Percentiles rank a stretch among this genome's conserved stretches.
These are phyloP conservation scores for Megamerina dolium DNA, from an alignment of 2,888 invertebrate species.

Conservation along the genomic window DNA sequence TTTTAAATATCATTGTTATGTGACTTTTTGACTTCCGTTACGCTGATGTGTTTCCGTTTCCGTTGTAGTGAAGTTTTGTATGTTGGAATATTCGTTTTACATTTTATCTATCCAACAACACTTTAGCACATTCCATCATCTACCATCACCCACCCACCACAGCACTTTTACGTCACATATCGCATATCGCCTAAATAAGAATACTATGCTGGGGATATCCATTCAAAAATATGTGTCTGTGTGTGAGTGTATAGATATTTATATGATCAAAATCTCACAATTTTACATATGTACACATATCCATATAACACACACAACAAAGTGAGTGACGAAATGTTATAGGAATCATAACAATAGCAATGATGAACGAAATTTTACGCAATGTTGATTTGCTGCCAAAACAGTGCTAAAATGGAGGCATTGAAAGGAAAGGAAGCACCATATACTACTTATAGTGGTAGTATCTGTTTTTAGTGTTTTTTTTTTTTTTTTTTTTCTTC, in stretches of 20 bases:
- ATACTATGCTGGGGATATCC: too few species aligned
- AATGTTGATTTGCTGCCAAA: conserved; percentile 38
- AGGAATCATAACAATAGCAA: conserved; percentile 34
- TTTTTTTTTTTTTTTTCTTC: conserved; percentile 1
- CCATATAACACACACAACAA: conserved; percentile 23
- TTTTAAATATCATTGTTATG: conserved; percentile 36
- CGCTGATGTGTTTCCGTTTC: conserved; percentile 47
- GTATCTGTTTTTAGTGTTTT: conserved; percentile 16
- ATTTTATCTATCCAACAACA: too few species aligned
- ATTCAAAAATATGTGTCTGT: too few species aligned
- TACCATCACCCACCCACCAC: not conserved
- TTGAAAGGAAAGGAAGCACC: too few species aligned
- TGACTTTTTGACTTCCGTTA: conserved; percentile 45
- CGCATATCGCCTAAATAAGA: too few species aligned
- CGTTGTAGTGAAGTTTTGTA: too few species aligned
- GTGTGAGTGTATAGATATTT: too few species aligned
- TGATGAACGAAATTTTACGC: conserved; percentile 38
- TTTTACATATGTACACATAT: conserved; percentile 18
- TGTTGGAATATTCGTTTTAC: too few species aligned
- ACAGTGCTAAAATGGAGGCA: too few species aligned
- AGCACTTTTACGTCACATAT: too few species aligned
- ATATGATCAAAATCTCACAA: too few species aligned
- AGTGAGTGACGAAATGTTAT: conserved; percentile 33
- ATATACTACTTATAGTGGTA: too few species aligned
- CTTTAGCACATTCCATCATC: not conserved